Conservation (phyloP, 2,797 vertebrate species). For the Dipus sagitta region DNA sequence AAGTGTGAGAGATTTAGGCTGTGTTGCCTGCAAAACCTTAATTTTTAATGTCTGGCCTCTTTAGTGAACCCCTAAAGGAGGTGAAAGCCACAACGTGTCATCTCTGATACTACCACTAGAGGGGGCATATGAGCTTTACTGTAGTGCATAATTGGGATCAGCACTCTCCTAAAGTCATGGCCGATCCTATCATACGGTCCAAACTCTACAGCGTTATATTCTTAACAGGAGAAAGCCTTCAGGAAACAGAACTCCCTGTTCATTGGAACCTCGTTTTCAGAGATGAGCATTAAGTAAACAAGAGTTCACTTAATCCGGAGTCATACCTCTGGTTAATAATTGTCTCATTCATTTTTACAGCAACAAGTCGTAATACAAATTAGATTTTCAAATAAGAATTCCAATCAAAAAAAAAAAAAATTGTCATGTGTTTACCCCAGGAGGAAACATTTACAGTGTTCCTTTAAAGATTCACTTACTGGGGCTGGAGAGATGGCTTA, state of each 20-base stretch:
- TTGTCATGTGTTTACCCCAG: conserved; percentile 27
- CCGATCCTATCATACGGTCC: neutral
- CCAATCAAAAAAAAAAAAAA: neutral
- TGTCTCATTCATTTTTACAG: conserved; percentile 4
- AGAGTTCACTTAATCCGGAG: neutral
- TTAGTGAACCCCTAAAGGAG: neutral
- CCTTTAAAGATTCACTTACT: conserved; percentile 29
- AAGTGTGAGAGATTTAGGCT: neutral
- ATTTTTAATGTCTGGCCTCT: neutral
- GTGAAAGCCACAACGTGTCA: neutral
- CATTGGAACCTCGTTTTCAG: conserved; percentile 20
- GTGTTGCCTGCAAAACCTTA: neutral
- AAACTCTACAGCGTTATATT: neutral
- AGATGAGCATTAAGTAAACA: conserved; percentile 20
- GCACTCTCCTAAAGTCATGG: neutral
- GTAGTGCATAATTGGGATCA: neutral
- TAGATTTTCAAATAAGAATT: conserved; percentile 48
- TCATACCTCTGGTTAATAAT: conserved; percentile 26
- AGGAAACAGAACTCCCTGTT: conserved; percentile 38
- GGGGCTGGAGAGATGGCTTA: no score
- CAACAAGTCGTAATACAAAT: neutral
- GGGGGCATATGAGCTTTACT: neutral
- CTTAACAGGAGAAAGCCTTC: neutral
- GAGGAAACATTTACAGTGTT: neutral
- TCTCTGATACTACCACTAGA: conserved; percentile 24